Base-by-base conservation (phyloP, 1,140 invertebrate species). In the Cyclargus thomasi region DNA sequence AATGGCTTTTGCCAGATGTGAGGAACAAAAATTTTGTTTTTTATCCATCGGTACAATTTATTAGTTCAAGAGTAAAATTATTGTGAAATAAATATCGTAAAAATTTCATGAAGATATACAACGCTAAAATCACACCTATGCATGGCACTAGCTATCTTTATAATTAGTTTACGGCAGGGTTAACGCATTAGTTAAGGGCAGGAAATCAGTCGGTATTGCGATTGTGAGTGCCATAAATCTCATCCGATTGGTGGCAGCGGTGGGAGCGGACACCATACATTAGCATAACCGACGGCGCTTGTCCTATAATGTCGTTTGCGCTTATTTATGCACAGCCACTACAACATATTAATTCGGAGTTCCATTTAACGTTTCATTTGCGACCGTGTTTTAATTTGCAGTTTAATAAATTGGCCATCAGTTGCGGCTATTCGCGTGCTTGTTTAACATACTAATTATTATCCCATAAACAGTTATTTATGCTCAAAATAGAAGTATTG, bases 251-350 rank as follows among this genome's bases (percentile, higher is more conserved):
- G 29, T 63, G 64, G 39, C 53, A 73, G 69, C 72, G 67, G 64
- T 65, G 67, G 57, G 53, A 53, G 63, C 71, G 69, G 71, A 70
- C 73, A 71, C 71, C 65, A 81, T 83, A 62, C 75, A 81, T 83
- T 78, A 80, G 81, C 81, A 83, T 81, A 81, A 76, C 70, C 74
- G 80, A 76, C 76, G 72, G 79, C 71, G 67, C 70, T 70, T 71
- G 70, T 70, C 70, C 67, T 77, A 55, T 69, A 70, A 64, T 71
- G 69, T 71, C 70, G 66, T 71, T 71, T 77, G 74, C 76, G 76
- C 73, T 73, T 71, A 73, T 79, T 74, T 72, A 76, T 69, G 65
- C 67, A 63, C 67, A 72, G 73, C 71, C 67, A 70, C 65, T 63
- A 53, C 39, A 68, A 75, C 64, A 62, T 73, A 74, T 73, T 70